These are phyloP conservation scores for Cavia aperea DNA, from an alignment of 2,113 vertebrate species.

Conservation along the genomic window DNA sequence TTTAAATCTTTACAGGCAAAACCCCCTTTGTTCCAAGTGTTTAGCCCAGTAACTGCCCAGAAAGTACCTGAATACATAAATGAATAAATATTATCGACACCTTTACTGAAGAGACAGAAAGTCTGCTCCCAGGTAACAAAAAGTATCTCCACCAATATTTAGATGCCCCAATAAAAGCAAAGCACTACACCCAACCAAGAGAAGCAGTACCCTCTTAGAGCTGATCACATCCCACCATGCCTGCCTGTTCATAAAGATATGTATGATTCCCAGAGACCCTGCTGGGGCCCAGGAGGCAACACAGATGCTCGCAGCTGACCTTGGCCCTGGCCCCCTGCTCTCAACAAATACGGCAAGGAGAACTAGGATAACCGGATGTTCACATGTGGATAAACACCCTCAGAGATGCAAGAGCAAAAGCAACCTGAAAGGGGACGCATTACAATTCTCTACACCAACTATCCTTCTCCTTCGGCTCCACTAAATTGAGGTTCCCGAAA, in stretches of 20 bases:
- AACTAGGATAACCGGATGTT: not conserved
- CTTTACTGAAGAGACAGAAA: not conserved
- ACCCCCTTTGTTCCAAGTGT: not conserved
- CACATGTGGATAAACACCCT: not conserved
- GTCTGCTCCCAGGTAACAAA: not conserved
- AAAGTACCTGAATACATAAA: not conserved
- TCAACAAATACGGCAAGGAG: not conserved
- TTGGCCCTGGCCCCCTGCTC: not conserved
- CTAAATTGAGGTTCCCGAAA: not conserved
- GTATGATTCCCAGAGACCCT: not conserved
- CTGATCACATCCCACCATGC: fast-evolving
- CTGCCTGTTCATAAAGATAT: not conserved
- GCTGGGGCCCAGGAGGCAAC: not conserved
- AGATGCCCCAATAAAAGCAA: not conserved
- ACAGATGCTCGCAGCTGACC: too few relatives aligned
- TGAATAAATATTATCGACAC: not conserved
- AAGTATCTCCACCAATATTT: not conserved
- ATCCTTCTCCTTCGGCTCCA: too few relatives aligned
- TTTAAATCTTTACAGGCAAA: not conserved
- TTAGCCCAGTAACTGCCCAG: not conserved
- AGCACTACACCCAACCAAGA: not conserved
- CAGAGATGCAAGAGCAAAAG: not conserved
- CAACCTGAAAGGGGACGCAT: not conserved
- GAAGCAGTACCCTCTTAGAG: not conserved
- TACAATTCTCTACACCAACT: not conserved